These are phyloP conservation scores for Rhodophaea formosa DNA, from an alignment of 2,888 invertebrate genomes.

Conservation along the genomic window DNA sequence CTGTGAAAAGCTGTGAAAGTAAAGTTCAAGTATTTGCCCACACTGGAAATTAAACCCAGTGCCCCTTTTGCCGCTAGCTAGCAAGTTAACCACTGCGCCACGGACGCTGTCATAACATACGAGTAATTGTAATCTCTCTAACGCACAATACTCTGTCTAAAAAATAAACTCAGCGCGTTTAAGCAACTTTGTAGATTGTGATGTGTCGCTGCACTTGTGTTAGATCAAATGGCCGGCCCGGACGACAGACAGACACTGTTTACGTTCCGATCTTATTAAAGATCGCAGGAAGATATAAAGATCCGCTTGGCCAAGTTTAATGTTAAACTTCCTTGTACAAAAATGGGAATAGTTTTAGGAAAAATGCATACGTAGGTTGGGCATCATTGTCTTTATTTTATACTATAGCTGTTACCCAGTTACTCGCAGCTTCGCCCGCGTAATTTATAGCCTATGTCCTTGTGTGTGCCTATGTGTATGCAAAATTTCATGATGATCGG, in stretches of 20 bases:
- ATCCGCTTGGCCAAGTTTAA: slow-evolving; percentile 37
- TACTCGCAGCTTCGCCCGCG: too few relatives aligned
- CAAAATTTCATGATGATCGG: too few relatives aligned
- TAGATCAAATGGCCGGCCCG: slow-evolving; percentile 53
- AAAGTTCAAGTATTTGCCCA: too few relatives aligned
- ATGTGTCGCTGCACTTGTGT: slow-evolving; percentile 53
- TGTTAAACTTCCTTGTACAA: slow-evolving; percentile 43
- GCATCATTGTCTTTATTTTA: too few relatives aligned
- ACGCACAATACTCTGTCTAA: slow-evolving; percentile 23
- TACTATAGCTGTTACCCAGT: too few relatives aligned
- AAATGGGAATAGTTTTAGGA: slow-evolving; percentile 22
- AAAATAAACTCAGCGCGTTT: slow-evolving; percentile 32
- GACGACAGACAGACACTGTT: slow-evolving; percentile 47
- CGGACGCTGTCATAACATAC: too few relatives aligned
- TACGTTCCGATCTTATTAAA: slow-evolving; percentile 52
- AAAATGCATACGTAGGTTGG: background rate
- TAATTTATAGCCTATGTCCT: too few relatives aligned
- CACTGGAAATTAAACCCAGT: too few relatives aligned
- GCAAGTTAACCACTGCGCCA: too few relatives aligned
- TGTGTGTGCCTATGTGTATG: too few relatives aligned
- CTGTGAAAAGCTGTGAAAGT: too few relatives aligned
- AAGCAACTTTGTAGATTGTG: slow-evolving; percentile 38
- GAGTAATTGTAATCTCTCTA: background rate
- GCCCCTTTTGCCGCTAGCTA: too few relatives aligned
- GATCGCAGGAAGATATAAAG: slow-evolving; percentile 65